These are phyloP conservation scores for Pseudobourletiella spinata DNA, from an alignment of 1,140 invertebrate species.

Conservation along the genomic window DNA sequence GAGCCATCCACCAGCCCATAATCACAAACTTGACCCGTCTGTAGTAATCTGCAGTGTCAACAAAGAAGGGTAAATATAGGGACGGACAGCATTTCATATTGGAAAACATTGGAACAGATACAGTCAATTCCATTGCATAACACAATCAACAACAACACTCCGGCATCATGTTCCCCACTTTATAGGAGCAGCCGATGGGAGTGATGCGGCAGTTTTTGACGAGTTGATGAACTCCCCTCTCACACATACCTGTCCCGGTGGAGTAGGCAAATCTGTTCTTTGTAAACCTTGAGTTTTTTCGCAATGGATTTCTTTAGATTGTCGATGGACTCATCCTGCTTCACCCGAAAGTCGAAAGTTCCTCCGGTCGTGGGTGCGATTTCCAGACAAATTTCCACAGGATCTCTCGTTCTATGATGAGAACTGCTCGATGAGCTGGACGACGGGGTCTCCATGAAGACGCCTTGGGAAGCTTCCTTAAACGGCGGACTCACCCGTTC, in stretches of 20 bases:
- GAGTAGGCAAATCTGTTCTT: slow-evolving; percentile 81
- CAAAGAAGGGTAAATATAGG: too few species aligned
- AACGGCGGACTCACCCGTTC: too few species aligned
- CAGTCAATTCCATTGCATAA: too few species aligned
- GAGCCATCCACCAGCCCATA: slow-evolving; percentile 79
- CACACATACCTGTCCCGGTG: slow-evolving; percentile 87
- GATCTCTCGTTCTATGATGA: not conserved
- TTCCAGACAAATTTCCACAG: slow-evolving; percentile 20
- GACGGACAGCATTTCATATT: too few species aligned
- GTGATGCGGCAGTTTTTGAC: too few species aligned
- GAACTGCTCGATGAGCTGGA: not conserved
- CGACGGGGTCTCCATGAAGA: not conserved
- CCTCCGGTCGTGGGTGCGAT: slow-evolving; percentile 75
- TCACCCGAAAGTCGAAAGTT: slow-evolving; percentile 71
- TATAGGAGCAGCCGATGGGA: too few species aligned
- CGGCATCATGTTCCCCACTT: too few species aligned
- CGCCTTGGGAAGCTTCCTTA: too few species aligned
- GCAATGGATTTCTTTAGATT: slow-evolving; percentile 82
- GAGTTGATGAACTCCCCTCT: too few species aligned
- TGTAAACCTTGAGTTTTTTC: slow-evolving; percentile 81
- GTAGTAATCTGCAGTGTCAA: not conserved
- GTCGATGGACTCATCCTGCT: slow-evolving; percentile 68
- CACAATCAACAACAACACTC: too few species aligned
- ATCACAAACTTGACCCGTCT: slow-evolving; percentile 70
- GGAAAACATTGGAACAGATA: too few species aligned